Conservation (phyloP, 2,113 vertebrate species). For the Perca fluviatilis region DNA sequence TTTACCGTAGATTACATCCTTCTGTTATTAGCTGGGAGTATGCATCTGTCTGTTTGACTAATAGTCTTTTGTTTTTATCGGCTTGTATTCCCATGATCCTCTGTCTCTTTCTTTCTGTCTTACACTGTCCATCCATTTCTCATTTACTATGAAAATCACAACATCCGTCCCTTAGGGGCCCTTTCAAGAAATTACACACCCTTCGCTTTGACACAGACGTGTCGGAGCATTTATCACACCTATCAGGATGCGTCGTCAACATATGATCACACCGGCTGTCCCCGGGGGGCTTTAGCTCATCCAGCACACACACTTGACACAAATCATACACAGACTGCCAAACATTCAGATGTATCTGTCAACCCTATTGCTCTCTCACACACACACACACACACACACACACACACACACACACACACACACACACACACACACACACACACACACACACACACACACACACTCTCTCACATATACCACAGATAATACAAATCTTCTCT, state of each 20-base stretch:
- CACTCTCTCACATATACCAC: constrained; percentile 15
- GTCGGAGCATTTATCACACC: constrained; percentile 79
- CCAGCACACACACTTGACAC: constrained; percentile 15
- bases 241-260: constrained; percentile 74
- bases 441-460: constrained; percentile 1
- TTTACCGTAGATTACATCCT: constrained; percentile 4
- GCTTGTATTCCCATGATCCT: constrained; percentile 42
- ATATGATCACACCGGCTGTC: constrained; percentile 64
- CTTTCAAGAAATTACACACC: constrained; percentile 76
- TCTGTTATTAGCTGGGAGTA: constrained; percentile 18
- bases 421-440: too few species aligned
- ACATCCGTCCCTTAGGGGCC: constrained; percentile 61
- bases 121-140: constrained; percentile 69
- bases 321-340: constrained; percentile 33
- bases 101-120: constrained; percentile 15
- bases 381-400: background rate
- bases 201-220: constrained; percentile 70
- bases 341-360: constrained; percentile 53
- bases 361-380: constrained; percentile 4
- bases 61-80: constrained; percentile 61
- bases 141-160: constrained; percentile 74
- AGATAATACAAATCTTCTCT: constrained; percentile 43
- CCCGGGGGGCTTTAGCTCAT: constrained; percentile 23
- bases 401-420: background rate
- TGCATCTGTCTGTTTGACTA: constrained; percentile 55